Base-by-base conservation (phyloP, 2,888 invertebrate genomes). In the Lumbricus terrestris region DNA sequence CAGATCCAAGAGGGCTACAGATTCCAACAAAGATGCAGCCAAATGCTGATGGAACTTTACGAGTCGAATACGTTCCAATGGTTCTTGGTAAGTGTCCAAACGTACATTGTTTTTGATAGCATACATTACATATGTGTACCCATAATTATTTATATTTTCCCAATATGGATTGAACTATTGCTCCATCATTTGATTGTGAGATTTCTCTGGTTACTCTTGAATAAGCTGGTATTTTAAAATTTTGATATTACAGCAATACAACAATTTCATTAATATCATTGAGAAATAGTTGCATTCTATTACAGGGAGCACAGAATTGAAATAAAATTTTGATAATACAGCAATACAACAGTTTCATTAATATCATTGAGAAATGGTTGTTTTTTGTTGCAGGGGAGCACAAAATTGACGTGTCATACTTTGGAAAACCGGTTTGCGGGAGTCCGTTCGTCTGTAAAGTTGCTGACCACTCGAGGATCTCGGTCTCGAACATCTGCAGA, bases 21-120 rank as follows among this genome's bases (percentile, higher is more conserved):
- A 90, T 96, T 97, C 91, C 97, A 97, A 93, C 97, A 97, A 93
- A 97, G 97, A 23, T 96, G 97, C 37, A 97, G 97, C 93, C 97
- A 97, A 94, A 96, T 96, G 91, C 94, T 92, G 96, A 97, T 92
- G 97, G 97, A 89, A 96, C 97, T 92, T 97, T 97, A 95, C 96
- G 97, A 92, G 98, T 98, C 8, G 98, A 98, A 95, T 99, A 98
- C 95, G 97, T 97, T 92, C 98, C 98, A 23, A 96, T 97, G 93
- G 97, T 97, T 89, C 98, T 98, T 91, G 96, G 96, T 93, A 91
- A 91, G 93, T 92, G 20, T 40, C 47, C 34, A 0, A 33, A 40
- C n/a, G 20, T n/a, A 23, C 16, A 23, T 69, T 33, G 13, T n/a
- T 54, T 54, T 89, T 15, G 34, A 69, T 42, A 35, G 69, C n/a